phyloP scores from a whole-genome alignment of 2,888 invertebrate genomes.

The Hydropsyche betteni region DNA sequence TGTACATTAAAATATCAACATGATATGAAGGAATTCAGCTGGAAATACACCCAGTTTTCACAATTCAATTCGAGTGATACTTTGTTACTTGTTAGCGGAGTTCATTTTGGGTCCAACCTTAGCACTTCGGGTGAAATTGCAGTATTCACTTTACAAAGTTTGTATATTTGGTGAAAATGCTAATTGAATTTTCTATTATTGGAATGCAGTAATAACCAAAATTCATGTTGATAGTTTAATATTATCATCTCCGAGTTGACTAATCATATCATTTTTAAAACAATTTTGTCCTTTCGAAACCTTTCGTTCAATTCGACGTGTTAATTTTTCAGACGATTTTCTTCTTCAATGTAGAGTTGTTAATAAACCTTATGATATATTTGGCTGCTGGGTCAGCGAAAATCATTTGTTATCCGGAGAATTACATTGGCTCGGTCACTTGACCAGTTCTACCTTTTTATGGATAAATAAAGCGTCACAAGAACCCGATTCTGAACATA shows the following conservation, averaged over 20 bases:
- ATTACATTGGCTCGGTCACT: constrained; percentile 80
- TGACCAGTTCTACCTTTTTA: constrained; percentile 77
- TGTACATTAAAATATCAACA: constrained; percentile 73
- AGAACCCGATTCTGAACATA: constrained; percentile 80
- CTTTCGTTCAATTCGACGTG: background rate
- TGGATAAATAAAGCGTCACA: constrained; percentile 87
- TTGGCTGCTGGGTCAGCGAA: constrained; percentile 90
- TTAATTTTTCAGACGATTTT: constrained; percentile 68
- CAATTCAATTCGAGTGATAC: constrained; percentile 86
- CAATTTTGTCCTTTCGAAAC: too few relatives aligned
- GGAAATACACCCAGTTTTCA: constrained; percentile 89
- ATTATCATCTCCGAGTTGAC: constrained; percentile 12
- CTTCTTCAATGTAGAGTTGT: constrained; percentile 76
- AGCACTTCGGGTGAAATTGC: constrained; percentile 88
- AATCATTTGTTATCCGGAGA: constrained; percentile 82
- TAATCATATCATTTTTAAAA: too few relatives aligned
- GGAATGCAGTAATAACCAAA: background rate
- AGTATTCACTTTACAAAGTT: constrained; percentile 79
- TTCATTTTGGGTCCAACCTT: constrained; percentile 79
- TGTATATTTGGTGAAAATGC: constrained; percentile 8
- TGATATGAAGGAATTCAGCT: constrained; percentile 82
- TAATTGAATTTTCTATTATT: background rate
- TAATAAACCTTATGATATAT: constrained; percentile 87
- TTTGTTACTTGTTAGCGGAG: constrained; percentile 82
- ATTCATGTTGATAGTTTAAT: constrained; percentile 42